Evolutionary conservation across 2,888 invertebrate species (phyloP), one percentile per base, ranked within the genome.

Genomic region (Linnaemya vulpina): DNA sequence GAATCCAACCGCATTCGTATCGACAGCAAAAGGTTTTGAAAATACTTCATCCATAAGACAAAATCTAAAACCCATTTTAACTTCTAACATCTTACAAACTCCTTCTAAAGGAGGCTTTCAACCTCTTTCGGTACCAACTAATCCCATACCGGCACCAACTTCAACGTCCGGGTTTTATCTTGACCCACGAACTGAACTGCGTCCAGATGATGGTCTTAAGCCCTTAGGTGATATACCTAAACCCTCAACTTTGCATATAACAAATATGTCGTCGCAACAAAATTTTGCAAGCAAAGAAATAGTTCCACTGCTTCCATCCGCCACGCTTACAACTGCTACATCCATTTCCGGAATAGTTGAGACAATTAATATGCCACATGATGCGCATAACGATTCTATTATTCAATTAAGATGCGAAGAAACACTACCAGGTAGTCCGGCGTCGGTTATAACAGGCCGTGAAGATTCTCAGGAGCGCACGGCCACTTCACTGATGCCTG

Each of bases 341-440:
- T 51, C 58, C 9, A 22, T 51, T n/a, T 53, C 87, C 75, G 88
- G 71, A 67, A 13, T 30, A 22, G 62, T 60, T 15, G 87, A 86
- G 38, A 25, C 79, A 15, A 87, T 87, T 20, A 89, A 88, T 43
- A 89, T 89, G 83, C 87, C 88, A 85, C 87, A 87, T 11, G 91
- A 89, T 70, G 90, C 90, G 62, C 90, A 90, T 86, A 90, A 88
- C 86, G 96, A 96, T 91, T 95, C 95, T 87, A 95, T 95, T 87
- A 96, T 96, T 75, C 93, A 97, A 84, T 91, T 98, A 87, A 93
- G 97, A 13, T 98, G 98, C 91, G 97, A 97, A 91, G 98, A 98
- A 93, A 97, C 97, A 35, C 97, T 98, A 90, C 98, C 97, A 0
- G 96, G 97, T 25, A 97, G 97, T 90, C 97, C 97, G 5, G 96